Evolutionary conservation across 2,888 invertebrate species (phyloP).

Genomic region (Orthosia cruda): DNA sequence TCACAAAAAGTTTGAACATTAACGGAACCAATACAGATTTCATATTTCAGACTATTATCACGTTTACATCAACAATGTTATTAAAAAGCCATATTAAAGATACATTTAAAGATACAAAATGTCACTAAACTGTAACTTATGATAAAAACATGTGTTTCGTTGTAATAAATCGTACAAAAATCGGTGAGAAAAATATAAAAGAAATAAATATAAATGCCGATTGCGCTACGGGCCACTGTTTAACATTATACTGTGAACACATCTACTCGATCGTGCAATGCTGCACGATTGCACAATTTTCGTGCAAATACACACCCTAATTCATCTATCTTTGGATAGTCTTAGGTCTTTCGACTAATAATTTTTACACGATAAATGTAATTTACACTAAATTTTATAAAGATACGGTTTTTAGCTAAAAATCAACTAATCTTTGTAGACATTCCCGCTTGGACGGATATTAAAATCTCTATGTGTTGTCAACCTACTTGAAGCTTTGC

Average conservation of each 20-base stretch:
- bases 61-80: constrained; percentile 73
- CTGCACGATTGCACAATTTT: constrained; percentile 59
- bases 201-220: constrained; percentile 83
- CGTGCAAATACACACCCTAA: constrained; percentile 62
- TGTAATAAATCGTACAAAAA: constrained; percentile 72
- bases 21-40: constrained; percentile 16
- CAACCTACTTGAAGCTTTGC: constrained; percentile 62
- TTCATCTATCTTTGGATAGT: constrained; percentile 75
- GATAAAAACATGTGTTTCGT: constrained; percentile 73
- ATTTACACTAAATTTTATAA: constrained; percentile 81
- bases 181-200: constrained; percentile 61
- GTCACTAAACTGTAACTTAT: constrained; percentile 49
- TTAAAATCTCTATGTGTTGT: constrained; percentile 81
- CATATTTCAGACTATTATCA: constrained; percentile 74
- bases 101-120: constrained; percentile 53
- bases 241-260: constrained; percentile 69
- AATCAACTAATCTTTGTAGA: constrained; percentile 79
- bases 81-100: constrained; percentile 71
- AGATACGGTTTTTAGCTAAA: constrained; percentile 75
- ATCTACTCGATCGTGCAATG: constrained; percentile 66
- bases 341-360: constrained; percentile 71
- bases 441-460: constrained; percentile 89
- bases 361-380: constrained; percentile 70
- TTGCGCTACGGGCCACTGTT: constrained; percentile 74
- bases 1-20: neutral